phyloP scores from a whole-genome alignment of 2,797 vertebrate species.

The Cossypha niveicapilla region DNA sequence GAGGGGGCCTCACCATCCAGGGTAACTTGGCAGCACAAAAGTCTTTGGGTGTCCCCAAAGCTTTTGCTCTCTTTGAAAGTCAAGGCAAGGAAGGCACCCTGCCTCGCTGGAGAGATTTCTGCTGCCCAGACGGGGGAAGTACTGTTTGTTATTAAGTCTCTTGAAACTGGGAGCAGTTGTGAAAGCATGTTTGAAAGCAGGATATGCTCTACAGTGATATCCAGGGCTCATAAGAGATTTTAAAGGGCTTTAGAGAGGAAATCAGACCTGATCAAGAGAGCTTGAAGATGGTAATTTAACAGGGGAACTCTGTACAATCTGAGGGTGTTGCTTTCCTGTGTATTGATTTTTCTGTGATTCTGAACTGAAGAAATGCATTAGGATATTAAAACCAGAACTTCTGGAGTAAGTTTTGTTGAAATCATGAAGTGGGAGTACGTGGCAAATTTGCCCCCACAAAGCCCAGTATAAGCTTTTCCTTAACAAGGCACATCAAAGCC shows the following conservation, averaged over 20 bases:
- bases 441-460: slow-evolving; percentile 46
- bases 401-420: slow-evolving; percentile 63
- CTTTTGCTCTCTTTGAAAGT: slow-evolving; percentile 47
- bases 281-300: neutral
- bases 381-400: slow-evolving; percentile 67
- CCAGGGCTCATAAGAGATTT: slow-evolving; percentile 35
- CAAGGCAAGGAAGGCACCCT: slow-evolving; percentile 52
- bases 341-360: slow-evolving; percentile 51
- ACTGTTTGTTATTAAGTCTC: slow-evolving; percentile 50
- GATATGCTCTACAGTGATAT: slow-evolving; percentile 41
- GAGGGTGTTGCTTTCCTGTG: slow-evolving; percentile 18
- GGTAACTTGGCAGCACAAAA: neutral
- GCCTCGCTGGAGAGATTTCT: slow-evolving; percentile 16
- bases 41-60: slow-evolving; percentile 16
- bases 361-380: slow-evolving; percentile 24
- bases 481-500: slow-evolving; percentile 65
- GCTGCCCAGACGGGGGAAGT: slow-evolving; percentile 48
- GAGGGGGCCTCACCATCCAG: neutral
- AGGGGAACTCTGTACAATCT: neutral
- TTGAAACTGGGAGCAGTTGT: slow-evolving; percentile 33
- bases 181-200: slow-evolving; percentile 49
- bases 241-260: slow-evolving; percentile 58
- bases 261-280: slow-evolving; percentile 40
- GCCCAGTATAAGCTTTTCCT: slow-evolving; percentile 27
- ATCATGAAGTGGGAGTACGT: slow-evolving; percentile 47